Conservation (phyloP, 2,888 invertebrate genomes). For the Parasteatoda lunata region DNA sequence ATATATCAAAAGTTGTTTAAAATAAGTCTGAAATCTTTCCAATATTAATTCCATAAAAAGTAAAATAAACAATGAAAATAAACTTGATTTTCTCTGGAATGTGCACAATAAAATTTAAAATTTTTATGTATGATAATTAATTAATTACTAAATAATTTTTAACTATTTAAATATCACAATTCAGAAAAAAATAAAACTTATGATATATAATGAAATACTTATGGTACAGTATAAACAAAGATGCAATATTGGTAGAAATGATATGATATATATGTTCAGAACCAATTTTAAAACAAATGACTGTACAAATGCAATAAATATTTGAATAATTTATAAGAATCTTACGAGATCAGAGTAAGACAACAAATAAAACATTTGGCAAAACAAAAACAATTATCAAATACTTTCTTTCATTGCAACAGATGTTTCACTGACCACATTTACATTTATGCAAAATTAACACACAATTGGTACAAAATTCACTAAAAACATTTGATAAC, state of each 20-base stretch:
- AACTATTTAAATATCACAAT: slow-evolving; percentile 49
- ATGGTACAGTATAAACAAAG: slow-evolving; percentile 46
- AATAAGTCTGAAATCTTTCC: no score
- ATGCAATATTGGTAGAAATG: slow-evolving; percentile 50
- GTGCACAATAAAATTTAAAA: no score
- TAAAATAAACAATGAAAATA: no score
- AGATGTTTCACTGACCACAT: slow-evolving; percentile 5
- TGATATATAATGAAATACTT: slow-evolving; percentile 34
- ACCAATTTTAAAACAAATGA: slow-evolving; percentile 56
- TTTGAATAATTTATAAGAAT: slow-evolving; percentile 44
- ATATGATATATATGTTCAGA: slow-evolving; percentile 65
- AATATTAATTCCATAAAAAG: no score
- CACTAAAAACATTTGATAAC: slow-evolving; percentile 37
- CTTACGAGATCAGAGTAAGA: slow-evolving; percentile 48
- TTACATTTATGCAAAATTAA: slow-evolving; percentile 39
- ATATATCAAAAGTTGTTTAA: no score
- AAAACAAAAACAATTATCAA: slow-evolving; percentile 40
- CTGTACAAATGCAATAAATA: slow-evolving; percentile 56
- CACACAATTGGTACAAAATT: slow-evolving; percentile 61
- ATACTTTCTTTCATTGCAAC: slow-evolving; percentile 33
- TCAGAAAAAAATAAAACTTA: slow-evolving; percentile 36
- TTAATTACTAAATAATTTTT: not conserved
- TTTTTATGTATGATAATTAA: not conserved
- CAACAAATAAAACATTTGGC: slow-evolving; percentile 37
- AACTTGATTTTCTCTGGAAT: no score